A percentile compares a stretch with the other conserved stretches of the same genome.
These are phyloP conservation scores for Henricia sp. DNA, from an alignment of 53 echinoderm and acorn worm species.

Conservation along the genomic window DNA sequence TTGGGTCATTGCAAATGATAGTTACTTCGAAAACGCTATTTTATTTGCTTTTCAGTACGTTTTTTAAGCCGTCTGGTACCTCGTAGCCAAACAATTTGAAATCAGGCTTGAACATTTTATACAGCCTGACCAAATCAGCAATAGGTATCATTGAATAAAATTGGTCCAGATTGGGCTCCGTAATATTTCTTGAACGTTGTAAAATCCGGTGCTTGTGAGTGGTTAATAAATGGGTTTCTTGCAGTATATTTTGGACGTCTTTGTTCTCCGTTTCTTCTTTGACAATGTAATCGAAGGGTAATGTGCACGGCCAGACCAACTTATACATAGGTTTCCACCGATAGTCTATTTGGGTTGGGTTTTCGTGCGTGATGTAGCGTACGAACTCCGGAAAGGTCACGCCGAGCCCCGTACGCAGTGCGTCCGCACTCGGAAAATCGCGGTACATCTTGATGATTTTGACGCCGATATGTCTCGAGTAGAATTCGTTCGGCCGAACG, in stretches of 20 bases:
- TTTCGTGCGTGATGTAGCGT: constrained; percentile 36
- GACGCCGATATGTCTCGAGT: constrained; percentile 43
- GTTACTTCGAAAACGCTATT: not conserved
- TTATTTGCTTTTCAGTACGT: not conserved
- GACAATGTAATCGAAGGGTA: constrained; percentile 70
- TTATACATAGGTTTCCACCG: constrained; percentile 67
- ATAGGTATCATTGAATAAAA: constrained; percentile 46
- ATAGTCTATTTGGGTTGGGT: constrained; percentile 50
- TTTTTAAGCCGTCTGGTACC: no score
- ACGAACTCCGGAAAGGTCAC: constrained; percentile 75
- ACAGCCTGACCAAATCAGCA: constrained; percentile 45
- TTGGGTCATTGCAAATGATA: no score
- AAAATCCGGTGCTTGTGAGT: no score
- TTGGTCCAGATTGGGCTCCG: constrained; percentile 35
- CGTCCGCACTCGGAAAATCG: constrained; percentile 34
- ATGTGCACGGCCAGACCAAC: constrained; percentile 66
- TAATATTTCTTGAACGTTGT: no score
- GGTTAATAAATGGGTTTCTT: constrained; percentile 48
- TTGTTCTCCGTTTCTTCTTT: constrained; percentile 64
- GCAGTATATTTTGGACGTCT: constrained; percentile 63
- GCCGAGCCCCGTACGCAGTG: constrained; percentile 29
- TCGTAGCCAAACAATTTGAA: no score
- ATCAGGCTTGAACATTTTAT: constrained; percentile 58
- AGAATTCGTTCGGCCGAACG: constrained; percentile 28
- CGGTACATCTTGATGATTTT: constrained; percentile 45